A percentile compares a stretch with the other conserved stretches of the same genome.
Conservation (phyloP, 2,888 invertebrate genomes). For the Dynastes hyllus region DNA sequence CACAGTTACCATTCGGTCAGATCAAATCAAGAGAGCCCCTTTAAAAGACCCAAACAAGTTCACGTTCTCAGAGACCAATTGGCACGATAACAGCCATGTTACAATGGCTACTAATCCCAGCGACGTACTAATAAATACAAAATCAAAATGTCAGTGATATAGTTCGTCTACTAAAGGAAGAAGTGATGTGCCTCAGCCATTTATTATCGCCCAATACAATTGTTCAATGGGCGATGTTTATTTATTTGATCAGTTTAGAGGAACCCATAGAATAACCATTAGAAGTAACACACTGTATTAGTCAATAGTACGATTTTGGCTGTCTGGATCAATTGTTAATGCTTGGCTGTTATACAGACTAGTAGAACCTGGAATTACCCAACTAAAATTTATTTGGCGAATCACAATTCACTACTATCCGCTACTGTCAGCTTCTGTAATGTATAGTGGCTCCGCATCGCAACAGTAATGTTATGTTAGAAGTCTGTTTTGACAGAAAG, state of each 20-base stretch:
- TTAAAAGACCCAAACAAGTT: background rate
- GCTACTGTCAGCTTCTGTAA: background rate
- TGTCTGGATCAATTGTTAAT: no score
- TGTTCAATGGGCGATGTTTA: background rate
- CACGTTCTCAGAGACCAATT: background rate
- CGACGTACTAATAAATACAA: no score
- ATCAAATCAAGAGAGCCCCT: background rate
- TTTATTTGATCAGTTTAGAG: no score
- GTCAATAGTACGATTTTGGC: no score
- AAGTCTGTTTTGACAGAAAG: conserved; percentile 2
- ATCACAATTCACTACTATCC: no score
- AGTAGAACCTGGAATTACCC: background rate
- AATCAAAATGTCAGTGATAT: no score
- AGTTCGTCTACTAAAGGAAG: no score
- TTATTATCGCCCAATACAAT: background rate
- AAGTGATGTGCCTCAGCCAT: background rate
- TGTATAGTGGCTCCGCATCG: background rate
- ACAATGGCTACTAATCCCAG: no score
- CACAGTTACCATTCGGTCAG: conserved; percentile 8
- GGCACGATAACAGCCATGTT: conserved; percentile 4
- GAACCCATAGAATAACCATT: no score
- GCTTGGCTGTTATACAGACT: no score
- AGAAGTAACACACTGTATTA: background rate
- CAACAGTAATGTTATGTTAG: background rate
- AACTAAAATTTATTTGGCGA: no score